Conservation (phyloP, 1,140 invertebrate species). For the Trissolcus basalis region DNA sequence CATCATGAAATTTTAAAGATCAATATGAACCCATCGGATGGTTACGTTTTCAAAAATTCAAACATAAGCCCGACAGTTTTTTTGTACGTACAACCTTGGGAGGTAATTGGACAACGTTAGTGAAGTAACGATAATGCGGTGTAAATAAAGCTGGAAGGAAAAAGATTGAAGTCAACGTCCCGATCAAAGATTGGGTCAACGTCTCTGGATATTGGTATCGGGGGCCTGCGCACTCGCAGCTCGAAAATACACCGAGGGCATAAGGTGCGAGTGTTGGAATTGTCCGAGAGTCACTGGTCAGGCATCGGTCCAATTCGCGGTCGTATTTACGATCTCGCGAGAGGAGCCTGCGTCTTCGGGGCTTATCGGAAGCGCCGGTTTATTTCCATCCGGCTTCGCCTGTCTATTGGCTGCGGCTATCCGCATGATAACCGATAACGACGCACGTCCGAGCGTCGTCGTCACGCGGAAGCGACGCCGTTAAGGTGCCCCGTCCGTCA, state of each 20-base stretch:
- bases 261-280: conserved; percentile 54
- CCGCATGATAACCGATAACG: conserved; percentile 13
- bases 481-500: neutral
- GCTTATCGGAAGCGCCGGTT: conserved; percentile 6
- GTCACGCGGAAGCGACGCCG: too few relatives aligned
- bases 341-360: conserved; percentile 1
- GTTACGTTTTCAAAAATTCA: too few relatives aligned
- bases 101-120: neutral
- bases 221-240: conserved; percentile 41
- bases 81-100: conserved; percentile 2
- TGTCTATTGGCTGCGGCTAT: neutral
- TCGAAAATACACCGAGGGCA: conserved; percentile 49
- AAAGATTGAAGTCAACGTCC: neutral
- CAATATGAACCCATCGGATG: too few relatives aligned
- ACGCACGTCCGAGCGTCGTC: conserved; percentile 1
- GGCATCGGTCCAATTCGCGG: conserved; percentile 44
- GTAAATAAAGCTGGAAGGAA: too few relatives aligned
- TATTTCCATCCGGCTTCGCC: conserved; percentile 11
- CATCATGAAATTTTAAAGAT: too few relatives aligned
- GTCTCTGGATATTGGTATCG: conserved; percentile 41
- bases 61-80: too few relatives aligned
- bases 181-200: too few relatives aligned
- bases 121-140: too few relatives aligned
- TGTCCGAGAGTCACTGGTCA: conserved; percentile 52
- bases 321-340: conserved; percentile 28